phyloP scores from a whole-genome alignment of 2,797 vertebrate genomes.

The Aeoliscus strigatus region DNA sequence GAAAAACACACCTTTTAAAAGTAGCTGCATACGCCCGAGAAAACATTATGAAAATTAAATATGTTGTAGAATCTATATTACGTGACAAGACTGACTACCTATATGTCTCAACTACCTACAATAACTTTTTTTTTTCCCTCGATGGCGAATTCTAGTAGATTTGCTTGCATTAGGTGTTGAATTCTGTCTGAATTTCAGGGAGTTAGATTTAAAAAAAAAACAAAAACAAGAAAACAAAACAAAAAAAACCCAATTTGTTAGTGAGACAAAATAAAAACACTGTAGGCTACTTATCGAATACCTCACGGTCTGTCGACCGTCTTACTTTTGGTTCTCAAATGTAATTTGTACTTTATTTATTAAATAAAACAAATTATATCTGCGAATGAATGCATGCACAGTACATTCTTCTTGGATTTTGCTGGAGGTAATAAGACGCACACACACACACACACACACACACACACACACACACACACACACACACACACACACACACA shows the following conservation, averaged over 20 bases:
- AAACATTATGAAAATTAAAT: constrained; percentile 36
- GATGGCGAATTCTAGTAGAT: constrained; percentile 39
- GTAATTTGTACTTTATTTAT: constrained; percentile 81
- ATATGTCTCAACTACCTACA: constrained; percentile 73
- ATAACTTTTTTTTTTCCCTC: constrained; percentile 36
- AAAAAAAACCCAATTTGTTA: constrained; percentile 41
- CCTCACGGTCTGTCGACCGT: constrained; percentile 90
- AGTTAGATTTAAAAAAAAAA: constrained; percentile 59
- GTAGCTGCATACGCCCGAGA: constrained; percentile 42
- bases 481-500: constrained; percentile 10
- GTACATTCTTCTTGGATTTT: constrained; percentile 17
- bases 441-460: constrained; percentile 5
- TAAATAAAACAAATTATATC: constrained; percentile 79
- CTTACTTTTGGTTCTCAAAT: constrained; percentile 81
- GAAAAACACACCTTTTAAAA: constrained; percentile 37
- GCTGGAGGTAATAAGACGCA: constrained; percentile 1
- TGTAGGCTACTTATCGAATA: constrained; percentile 80
- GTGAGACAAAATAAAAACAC: constrained; percentile 59
- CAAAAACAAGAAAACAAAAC: constrained; percentile 44
- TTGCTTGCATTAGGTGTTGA: constrained; percentile 54
- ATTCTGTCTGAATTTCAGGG: constrained; percentile 63
- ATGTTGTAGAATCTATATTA: constrained; percentile 48
- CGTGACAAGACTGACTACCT: constrained; percentile 70
- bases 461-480: constrained; percentile 2
- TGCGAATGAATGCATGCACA: constrained; percentile 54